Evolutionary conservation across 92 coral and sea anemone species (phyloP).

Genomic region (Galaxea fascicularis): DNA sequence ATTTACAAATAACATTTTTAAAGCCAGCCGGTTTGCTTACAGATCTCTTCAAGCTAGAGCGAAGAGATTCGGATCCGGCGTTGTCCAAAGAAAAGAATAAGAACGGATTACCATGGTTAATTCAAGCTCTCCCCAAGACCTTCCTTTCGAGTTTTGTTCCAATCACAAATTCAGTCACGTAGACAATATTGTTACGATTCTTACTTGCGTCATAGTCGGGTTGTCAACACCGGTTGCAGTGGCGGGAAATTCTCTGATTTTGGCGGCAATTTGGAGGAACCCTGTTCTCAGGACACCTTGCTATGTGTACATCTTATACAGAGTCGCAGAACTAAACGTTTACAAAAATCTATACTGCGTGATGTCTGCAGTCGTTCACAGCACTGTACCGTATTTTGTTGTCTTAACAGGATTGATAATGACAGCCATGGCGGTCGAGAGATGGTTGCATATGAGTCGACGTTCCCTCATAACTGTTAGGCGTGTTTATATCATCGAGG

Average conservation of each 20-base stretch:
- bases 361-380: not conserved
- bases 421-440: slow-evolving; percentile 2
- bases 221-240: slow-evolving; percentile 28
- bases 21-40: too few species aligned
- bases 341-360: not conserved
- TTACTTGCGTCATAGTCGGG: not conserved
- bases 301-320: slow-evolving; percentile 19
- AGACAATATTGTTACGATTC: not conserved
- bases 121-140: not conserved
- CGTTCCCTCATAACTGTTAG: slow-evolving; percentile 6
- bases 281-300: slow-evolving; percentile 18
- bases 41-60: too few species aligned
- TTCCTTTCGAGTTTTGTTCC: not conserved
- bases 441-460: slow-evolving; percentile 23
- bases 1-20: too few species aligned
- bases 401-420: not conserved
- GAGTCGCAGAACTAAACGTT: not conserved
- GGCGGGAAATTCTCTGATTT: slow-evolving; percentile 34
- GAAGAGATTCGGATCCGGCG: too few species aligned
- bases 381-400: not conserved
- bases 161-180: not conserved
- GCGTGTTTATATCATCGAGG: not conserved
- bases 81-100: too few species aligned
- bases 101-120: too few species aligned
- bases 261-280: slow-evolving; percentile 25